Conservation (phyloP, 2,888 invertebrate genomes). For the Clusia tigrina region DNA sequence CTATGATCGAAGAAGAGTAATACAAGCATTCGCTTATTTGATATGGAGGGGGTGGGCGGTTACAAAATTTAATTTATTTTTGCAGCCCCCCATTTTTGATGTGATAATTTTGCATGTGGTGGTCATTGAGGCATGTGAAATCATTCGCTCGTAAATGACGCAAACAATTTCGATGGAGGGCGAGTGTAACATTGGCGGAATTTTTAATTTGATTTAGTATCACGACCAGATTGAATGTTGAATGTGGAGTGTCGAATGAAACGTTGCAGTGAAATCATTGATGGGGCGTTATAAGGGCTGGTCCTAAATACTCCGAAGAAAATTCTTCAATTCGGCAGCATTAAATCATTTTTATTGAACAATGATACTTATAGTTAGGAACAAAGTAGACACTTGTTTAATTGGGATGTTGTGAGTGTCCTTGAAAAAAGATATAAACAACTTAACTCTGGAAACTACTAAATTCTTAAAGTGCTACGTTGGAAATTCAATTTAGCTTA, state of each 20-base stretch:
- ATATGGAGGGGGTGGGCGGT: not conserved
- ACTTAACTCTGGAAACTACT: not conserved
- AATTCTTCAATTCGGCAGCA: not conserved
- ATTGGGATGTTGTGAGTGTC: not conserved
- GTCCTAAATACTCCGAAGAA: no score
- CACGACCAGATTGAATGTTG: not conserved
- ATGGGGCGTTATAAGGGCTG: not conserved
- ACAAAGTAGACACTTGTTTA: no score
- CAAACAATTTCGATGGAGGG: not conserved
- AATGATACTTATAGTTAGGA: no score
- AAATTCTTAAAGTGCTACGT: no score
- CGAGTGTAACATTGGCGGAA: conserved; percentile 49
- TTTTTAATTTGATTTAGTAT: conserved; percentile 49
- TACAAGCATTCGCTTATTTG: not conserved
- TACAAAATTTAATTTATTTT: conserved; percentile 4
- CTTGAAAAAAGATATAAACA: not conserved
- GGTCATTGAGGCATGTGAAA: not conserved
- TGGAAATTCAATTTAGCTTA: no score
- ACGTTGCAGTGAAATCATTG: not conserved
- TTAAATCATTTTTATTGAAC: no score
- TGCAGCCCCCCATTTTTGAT: not conserved
- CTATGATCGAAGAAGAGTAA: not conserved
- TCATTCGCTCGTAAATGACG: not conserved
- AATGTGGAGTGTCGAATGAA: not conserved
- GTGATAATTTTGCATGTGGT: conserved; percentile 1